phyloP scores from a whole-genome alignment of 2,888 invertebrate genomes.

The Leptinotarsa juncta region DNA sequence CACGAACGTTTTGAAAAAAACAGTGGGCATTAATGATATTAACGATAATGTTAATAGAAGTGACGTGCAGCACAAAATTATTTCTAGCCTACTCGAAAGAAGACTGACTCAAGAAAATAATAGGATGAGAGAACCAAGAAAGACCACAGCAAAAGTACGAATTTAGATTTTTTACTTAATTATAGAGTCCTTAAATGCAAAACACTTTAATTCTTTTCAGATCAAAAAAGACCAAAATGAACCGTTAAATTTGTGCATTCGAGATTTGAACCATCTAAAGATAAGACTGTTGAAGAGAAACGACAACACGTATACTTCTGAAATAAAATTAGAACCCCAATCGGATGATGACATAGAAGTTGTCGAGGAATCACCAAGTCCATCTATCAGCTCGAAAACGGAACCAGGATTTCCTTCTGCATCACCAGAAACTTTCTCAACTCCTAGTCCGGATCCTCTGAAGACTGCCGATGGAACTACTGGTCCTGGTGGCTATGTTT shows the following conservation, averaged over 20 bases:
- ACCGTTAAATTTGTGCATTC: constrained; percentile 85
- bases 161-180: neutral
- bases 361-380: constrained; percentile 59
- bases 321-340: constrained; percentile 72
- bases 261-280: constrained; percentile 79
- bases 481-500: constrained; percentile 70
- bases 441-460: constrained; percentile 66
- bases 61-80: constrained; percentile 76
- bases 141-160: constrained; percentile 18
- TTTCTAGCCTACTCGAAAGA: constrained; percentile 77
- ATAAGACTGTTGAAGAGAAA: constrained; percentile 72
- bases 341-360: constrained; percentile 69
- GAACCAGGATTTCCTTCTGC: constrained; percentile 50
- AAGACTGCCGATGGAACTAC: constrained; percentile 64
- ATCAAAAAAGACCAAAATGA: constrained; percentile 70
- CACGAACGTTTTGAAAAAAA: constrained; percentile 38
- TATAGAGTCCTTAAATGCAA: too few relatives aligned
- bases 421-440: constrained; percentile 61
- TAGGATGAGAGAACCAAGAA: constrained; percentile 59
- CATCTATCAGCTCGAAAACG: constrained; percentile 50
- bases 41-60: constrained; percentile 65
- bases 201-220: constrained; percentile 26
- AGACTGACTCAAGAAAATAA: constrained; percentile 77
- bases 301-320: constrained; percentile 73
- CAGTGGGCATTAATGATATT: constrained; percentile 48